Evolutionary conservation across 1,140 invertebrate species (phyloP).

Genomic region (Idris sp.): DNA sequence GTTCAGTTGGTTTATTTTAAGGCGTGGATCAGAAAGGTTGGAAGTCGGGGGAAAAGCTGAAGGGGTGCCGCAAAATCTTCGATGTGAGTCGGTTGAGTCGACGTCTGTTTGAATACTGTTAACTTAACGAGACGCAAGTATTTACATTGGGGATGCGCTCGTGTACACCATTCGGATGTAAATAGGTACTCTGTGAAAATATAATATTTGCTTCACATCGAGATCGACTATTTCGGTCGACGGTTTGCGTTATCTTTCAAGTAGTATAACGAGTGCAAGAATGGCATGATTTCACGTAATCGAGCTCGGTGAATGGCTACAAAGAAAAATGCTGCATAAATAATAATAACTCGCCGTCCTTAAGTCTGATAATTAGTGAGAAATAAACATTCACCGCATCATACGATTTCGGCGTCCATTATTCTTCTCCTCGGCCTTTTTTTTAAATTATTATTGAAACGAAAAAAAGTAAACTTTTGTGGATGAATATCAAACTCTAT

Average conservation of each 20-base stretch:
- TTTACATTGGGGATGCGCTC: constrained; percentile 64
- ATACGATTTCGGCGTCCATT: constrained; percentile 30
- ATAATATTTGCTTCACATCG: constrained; percentile 63
- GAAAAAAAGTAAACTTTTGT: constrained; percentile 32
- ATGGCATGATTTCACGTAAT: constrained; percentile 53
- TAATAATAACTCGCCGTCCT: constrained; percentile 51
- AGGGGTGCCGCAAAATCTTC: constrained; percentile 59
- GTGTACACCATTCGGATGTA: constrained; percentile 63
- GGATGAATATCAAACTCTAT: constrained; percentile 8
- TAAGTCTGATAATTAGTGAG: constrained; percentile 51
- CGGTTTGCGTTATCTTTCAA: constrained; percentile 56
- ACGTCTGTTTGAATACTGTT: constrained; percentile 66
- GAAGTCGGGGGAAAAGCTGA: constrained; percentile 8
- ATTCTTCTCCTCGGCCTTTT: constrained; percentile 11
- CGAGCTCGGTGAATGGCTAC: constrained; percentile 40
- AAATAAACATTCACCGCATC: constrained; percentile 46
- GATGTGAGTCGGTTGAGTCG: constrained; percentile 58
- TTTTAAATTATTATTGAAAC: constrained; percentile 19
- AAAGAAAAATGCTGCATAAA: constrained; percentile 51
- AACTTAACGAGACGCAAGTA: constrained; percentile 67
- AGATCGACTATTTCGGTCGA: constrained; percentile 63
- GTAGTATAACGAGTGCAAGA: constrained; percentile 59
- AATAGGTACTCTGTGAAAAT: constrained; percentile 65
- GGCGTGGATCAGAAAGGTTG: constrained; percentile 23
- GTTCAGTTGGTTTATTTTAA: constrained; percentile 53